A percentile compares a stretch with the other conserved stretches of the same genome.
These are phyloP conservation scores for Pimephales promelas DNA, from an alignment of 2,113 vertebrate species.

Conservation along the genomic window DNA sequence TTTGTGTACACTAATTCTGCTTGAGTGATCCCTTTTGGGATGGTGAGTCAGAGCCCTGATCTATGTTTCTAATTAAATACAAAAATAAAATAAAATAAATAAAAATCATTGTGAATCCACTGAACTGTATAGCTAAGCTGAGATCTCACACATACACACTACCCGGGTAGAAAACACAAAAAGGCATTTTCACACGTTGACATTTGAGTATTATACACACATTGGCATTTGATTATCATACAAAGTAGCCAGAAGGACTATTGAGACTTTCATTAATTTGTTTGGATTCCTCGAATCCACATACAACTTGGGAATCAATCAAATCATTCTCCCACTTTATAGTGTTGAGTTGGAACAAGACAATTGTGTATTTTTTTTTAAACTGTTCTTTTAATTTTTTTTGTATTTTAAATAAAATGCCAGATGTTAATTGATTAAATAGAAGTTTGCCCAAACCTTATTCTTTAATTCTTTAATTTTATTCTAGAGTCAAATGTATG, in stretches of 20 bases:
- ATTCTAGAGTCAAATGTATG: too few relatives aligned
- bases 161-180: background rate
- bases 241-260: background rate
- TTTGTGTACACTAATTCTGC: background rate
- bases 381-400: too few relatives aligned
- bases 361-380: too few relatives aligned
- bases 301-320: background rate
- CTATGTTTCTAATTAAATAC: background rate
- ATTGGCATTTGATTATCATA: too few relatives aligned
- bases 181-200: background rate
- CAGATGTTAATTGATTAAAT: too few relatives aligned
- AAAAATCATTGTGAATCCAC: background rate
- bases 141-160: background rate
- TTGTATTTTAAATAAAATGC: too few relatives aligned
- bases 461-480: too few relatives aligned
- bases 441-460: too few relatives aligned
- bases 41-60: background rate
- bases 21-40: background rate
- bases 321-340: background rate
- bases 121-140: background rate
- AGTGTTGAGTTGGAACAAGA: too few relatives aligned
- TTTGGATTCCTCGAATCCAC: background rate
- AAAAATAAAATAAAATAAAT: too few relatives aligned
- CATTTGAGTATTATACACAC: background rate
- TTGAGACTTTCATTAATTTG: background rate